A percentile compares a stretch with the other conserved stretches of the same genome.
Conservation (phyloP, 2,797 vertebrate genomes). For the Micromesistius poutassou region DNA sequence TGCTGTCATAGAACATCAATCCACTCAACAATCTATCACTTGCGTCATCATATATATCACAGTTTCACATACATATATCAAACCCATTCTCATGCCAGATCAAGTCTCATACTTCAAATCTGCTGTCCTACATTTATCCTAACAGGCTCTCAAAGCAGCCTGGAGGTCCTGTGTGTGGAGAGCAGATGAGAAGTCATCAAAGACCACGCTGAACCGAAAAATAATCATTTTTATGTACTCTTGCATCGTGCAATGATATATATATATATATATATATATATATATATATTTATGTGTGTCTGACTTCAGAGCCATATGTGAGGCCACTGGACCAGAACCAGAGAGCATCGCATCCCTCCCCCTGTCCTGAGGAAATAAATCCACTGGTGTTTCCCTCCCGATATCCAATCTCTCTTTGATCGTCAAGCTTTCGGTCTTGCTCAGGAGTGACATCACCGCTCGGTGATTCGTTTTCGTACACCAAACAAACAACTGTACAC, state of each 20-base stretch:
- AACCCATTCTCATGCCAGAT: too few species aligned
- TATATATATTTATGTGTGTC: not conserved
- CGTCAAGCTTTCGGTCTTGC: not conserved
- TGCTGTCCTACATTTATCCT: too few species aligned
- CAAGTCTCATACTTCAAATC: too few species aligned
- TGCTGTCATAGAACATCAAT: too few species aligned
- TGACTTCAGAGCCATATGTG: not conserved
- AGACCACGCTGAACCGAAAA: too few species aligned
- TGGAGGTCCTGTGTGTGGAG: too few species aligned
- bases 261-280: not conserved
- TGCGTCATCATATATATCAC: too few species aligned
- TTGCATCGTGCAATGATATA: too few species aligned
- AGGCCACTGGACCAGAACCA: not conserved
- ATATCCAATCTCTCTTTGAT: not conserved
- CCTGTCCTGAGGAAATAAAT: not conserved
- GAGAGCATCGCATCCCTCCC: not conserved
- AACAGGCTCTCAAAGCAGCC: too few species aligned
- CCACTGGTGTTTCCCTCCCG: not conserved
- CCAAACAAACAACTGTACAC: not conserved
- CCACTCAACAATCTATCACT: too few species aligned
- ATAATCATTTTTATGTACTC: not conserved
- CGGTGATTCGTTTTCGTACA: not conserved
- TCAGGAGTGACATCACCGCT: not conserved
- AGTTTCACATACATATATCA: too few species aligned
- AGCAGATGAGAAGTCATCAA: too few species aligned